phyloP scores from a whole-genome alignment of 1,140 invertebrate species.

The Sycobia sp. region DNA sequence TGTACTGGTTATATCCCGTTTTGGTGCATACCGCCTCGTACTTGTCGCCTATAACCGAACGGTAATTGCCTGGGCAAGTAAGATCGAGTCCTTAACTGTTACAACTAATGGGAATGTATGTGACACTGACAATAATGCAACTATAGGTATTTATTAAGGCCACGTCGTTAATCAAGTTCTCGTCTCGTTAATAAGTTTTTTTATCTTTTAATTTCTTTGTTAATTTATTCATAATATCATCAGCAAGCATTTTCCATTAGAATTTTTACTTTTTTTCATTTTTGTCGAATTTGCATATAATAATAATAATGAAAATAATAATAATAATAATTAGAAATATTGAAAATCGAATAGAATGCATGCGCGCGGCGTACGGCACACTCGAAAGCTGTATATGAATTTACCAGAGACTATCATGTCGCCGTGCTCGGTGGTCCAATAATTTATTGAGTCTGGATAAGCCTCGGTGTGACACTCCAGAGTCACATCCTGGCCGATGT shows the following conservation, averaged over 20 bases:
- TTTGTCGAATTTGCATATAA: no score
- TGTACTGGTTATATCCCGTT: constrained; percentile 84
- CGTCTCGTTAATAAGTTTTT: no score
- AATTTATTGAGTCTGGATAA: constrained; percentile 86
- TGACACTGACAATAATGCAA: not conserved
- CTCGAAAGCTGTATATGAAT: constrained; percentile 43
- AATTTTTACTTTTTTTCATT: no score
- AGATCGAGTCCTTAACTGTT: constrained; percentile 42
- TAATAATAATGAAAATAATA: no score
- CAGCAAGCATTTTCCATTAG: no score
- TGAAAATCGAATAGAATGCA: no score
- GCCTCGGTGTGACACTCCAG: constrained; percentile 87
- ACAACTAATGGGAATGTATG: not conserved
- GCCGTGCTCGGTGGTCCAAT: constrained; percentile 83
- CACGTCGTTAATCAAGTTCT: no score
- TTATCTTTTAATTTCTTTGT: no score
- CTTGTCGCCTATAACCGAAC: constrained; percentile 76
- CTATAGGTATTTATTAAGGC: no score
- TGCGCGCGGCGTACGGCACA: no score
- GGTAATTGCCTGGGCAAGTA: constrained; percentile 54
- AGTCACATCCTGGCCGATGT: constrained; percentile 79
- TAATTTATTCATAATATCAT: no score
- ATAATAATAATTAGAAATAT: no score
- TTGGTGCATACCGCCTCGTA: constrained; percentile 80
- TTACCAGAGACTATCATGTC: constrained; percentile 90